Evolutionary conservation across 2,797 vertebrate genomes (phyloP), one percentile per base, ranked within the genome.

Genomic region (Orientallactaga sibirica): DNA sequence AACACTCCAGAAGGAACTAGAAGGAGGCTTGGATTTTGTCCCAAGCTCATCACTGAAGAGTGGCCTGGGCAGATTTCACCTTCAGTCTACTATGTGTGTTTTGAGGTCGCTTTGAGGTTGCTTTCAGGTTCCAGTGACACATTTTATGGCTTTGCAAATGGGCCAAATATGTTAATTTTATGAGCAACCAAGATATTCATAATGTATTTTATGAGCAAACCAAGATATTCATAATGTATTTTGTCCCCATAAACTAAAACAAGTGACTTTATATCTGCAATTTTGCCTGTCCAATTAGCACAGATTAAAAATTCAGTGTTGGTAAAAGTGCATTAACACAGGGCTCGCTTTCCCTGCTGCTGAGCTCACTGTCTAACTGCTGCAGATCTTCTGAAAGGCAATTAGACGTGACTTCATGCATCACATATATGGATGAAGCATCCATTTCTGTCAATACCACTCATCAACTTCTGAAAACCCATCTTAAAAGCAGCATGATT

Each of bases 61-160:
- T 88, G 48, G 14, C 18, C 76, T 29, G 33, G 37, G 64, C 11
- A 48, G 86, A 48, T 29, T 41, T 92, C 4, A 1, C 52, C 20
- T 66, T 64, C 3, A 7, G 24, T 24, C 25, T 84, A 15, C n/a
- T 16, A 3, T 8, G 7, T 6, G 6, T 61, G 70, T 52, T 78
- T 18, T 25, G 64, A 93, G 66, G 88, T 92, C 61, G 67, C 33
- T 78, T 18, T 25, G 64, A 93, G 66, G 88, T 92, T 52, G 67
- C 33, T 16, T 48, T 77, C 8, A 7, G 29, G 66, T 88, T 82
- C 37, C 48, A 85, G 1, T 41, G 70, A 79, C n/a, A 91, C n/a
- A 74, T 77, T 84, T 77, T 87, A 33, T 52, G 22, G 27, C 61
- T 92, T 78, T 75, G 7, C 8, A 77, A 85, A 67, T 78, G 92